phyloP scores from a whole-genome alignment of 2,888 invertebrate genomes.

The Volucella inflata region DNA sequence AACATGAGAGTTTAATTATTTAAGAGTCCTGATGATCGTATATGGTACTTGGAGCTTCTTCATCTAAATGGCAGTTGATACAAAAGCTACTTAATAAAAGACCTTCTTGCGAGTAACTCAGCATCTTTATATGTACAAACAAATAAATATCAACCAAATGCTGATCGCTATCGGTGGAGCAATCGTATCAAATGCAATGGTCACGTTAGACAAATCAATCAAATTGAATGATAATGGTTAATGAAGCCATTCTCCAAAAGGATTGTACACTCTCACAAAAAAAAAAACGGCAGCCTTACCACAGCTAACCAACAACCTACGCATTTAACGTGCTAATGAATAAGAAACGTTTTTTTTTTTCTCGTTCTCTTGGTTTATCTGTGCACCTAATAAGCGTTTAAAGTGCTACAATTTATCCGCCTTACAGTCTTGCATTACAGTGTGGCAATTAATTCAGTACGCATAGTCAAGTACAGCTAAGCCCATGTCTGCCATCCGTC shows the following conservation, averaged over 20 bases:
- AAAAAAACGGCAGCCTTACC: conserved; percentile 18
- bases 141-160: background rate
- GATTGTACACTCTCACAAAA: conserved; percentile 13
- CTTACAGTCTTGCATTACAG: background rate
- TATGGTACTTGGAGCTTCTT: too few species aligned
- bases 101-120: too few species aligned
- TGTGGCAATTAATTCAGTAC: conserved; percentile 64
- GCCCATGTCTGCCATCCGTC: conserved; percentile 25
- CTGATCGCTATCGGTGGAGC: conserved; percentile 32
- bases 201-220: conserved; percentile 70
- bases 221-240: conserved; percentile 57
- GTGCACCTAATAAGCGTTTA: conserved; percentile 61
- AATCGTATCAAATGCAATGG: conserved; percentile 63
- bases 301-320: background rate
- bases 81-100: too few species aligned
- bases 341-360: conserved; percentile 44
- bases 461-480: conserved; percentile 16
- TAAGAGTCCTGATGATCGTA: too few species aligned
- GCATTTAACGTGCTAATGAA: conserved; percentile 50
- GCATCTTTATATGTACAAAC: too few species aligned
- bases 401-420: conserved; percentile 49
- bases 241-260: conserved; percentile 52
- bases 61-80: too few species aligned
- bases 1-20: too few species aligned
- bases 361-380: conserved; percentile 1